A percentile compares a stretch with the other conserved stretches of the same genome.
phyloP scores from a whole-genome alignment of 2,113 vertebrate species.

The Sprattus sprattus region DNA sequence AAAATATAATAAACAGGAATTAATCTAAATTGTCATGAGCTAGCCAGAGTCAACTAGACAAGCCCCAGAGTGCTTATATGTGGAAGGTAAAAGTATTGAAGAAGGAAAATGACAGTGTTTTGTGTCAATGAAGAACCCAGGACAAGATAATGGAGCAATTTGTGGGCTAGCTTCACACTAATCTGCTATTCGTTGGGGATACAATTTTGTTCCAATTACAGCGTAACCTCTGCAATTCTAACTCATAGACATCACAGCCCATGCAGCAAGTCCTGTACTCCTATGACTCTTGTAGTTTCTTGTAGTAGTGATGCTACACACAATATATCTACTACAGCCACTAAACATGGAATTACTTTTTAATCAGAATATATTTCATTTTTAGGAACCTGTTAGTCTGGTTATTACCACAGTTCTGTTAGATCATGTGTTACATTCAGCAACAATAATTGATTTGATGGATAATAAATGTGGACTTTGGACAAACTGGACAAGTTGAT shows the following conservation, averaged over 20 bases:
- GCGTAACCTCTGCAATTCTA: neutral
- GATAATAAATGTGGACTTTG: constrained; percentile 33
- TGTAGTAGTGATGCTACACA: no score
- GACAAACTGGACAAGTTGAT: constrained; percentile 18
- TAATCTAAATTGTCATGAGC: neutral
- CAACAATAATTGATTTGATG: constrained; percentile 31
- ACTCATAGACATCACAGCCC: neutral
- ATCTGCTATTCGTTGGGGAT: neutral
- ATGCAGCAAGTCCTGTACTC: no score
- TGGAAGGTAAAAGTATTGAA: neutral
- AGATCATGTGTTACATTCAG: constrained; percentile 17
- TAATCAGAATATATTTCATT: neutral
- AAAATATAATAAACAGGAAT: neutral
- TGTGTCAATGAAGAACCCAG: neutral
- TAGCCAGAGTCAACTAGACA: neutral
- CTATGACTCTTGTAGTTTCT: no score
- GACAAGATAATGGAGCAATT: neutral
- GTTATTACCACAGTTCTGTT: constrained; percentile 6
- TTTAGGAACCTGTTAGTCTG: neutral
- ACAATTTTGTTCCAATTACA: neutral
- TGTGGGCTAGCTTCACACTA: neutral
- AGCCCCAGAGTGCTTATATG: neutral
- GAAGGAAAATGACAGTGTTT: neutral
- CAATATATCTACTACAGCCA: neutral
- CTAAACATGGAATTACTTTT: neutral